Evolutionary conservation across 30 jellyfish, hydroid and myxozoan species (phyloP).

Genomic region (Hydractinia echinata): DNA sequence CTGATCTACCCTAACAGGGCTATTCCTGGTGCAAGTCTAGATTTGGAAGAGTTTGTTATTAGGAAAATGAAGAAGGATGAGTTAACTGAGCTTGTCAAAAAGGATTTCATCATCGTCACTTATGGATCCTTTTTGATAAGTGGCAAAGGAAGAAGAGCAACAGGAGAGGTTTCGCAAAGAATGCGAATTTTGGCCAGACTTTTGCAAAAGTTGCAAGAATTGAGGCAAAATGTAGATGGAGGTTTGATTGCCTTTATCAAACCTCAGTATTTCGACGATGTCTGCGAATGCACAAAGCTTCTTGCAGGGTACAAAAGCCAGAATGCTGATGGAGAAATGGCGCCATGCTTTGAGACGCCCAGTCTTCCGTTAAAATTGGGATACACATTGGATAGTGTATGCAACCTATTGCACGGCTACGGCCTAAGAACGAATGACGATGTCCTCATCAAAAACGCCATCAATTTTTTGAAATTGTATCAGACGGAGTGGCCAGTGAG

Average conservation of each 20-base stretch:
- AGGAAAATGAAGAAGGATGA: too few relatives aligned
- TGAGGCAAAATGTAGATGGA: neutral
- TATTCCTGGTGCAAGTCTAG: too few relatives aligned
- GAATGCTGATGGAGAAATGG: constrained; percentile 16
- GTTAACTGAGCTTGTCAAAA: too few relatives aligned
- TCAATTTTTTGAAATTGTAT: constrained; percentile 13
- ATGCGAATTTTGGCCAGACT: neutral
- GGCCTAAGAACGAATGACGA: constrained; percentile 18
- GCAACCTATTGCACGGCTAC: constrained; percentile 17
- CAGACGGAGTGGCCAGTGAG: constrained; percentile 15
- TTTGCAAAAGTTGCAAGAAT: neutral
- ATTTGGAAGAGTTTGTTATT: neutral
- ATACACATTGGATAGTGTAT: constrained; percentile 1
- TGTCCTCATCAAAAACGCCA: constrained; percentile 2
- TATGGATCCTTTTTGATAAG: too few relatives aligned
- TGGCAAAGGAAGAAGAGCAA: too few relatives aligned
- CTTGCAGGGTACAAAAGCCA: constrained; percentile 15
- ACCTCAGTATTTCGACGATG: constrained; percentile 11
- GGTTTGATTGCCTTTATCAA: neutral
- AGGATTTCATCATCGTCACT: too few relatives aligned
- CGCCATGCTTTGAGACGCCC: constrained; percentile 29
- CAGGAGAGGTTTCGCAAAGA: neutral
- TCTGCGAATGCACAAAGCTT: constrained; percentile 15
- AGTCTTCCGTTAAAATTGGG: constrained; percentile 26
- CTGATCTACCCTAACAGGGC: too few relatives aligned